A percentile compares a stretch with the other conserved stretches of the same genome.
Conservation (phyloP, 2,888 invertebrate species). For the Odontomyia ornata region DNA sequence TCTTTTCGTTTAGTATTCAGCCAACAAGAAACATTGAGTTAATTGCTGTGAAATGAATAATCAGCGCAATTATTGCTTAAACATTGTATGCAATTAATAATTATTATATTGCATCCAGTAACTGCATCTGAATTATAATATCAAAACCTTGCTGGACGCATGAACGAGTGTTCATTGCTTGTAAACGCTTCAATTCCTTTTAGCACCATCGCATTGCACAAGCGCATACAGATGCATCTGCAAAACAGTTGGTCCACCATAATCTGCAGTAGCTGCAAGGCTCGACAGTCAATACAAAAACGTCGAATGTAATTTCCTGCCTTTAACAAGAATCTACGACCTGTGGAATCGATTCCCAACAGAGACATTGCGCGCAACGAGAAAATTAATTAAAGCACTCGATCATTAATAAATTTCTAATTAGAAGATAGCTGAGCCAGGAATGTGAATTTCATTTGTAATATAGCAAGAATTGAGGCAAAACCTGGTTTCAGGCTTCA, state of each 20-base stretch:
- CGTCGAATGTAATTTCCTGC: constrained; percentile 49
- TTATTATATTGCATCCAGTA: neutral
- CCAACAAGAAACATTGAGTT: no score
- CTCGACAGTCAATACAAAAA: constrained; percentile 39
- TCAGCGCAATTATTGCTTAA: constrained; percentile 10
- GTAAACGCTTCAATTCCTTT: neutral
- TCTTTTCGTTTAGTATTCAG: no score
- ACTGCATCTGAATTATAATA: constrained; percentile 27
- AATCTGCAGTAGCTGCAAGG: neutral
- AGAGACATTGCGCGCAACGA: constrained; percentile 45
- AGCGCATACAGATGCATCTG: constrained; percentile 1
- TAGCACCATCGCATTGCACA: neutral
- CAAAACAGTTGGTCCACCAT: neutral
- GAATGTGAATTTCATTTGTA: constrained; percentile 39
- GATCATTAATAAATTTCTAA: constrained; percentile 56
- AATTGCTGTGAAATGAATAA: neutral
- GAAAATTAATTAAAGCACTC: constrained; percentile 55
- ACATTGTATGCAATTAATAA: constrained; percentile 32
- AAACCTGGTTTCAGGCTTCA: neutral
- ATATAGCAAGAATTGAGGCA: neutral
- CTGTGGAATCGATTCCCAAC: constrained; percentile 38
- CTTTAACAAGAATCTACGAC: constrained; percentile 47
- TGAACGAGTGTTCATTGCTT: neutral
- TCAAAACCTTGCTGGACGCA: constrained; percentile 22
- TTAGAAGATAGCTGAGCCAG: constrained; percentile 53